Percentiles rank a stretch among this genome's conserved stretches.
These are phyloP conservation scores for Cylindroiulus punctatus DNA, from an alignment of 2,888 invertebrate genomes.

Conservation along the genomic window DNA sequence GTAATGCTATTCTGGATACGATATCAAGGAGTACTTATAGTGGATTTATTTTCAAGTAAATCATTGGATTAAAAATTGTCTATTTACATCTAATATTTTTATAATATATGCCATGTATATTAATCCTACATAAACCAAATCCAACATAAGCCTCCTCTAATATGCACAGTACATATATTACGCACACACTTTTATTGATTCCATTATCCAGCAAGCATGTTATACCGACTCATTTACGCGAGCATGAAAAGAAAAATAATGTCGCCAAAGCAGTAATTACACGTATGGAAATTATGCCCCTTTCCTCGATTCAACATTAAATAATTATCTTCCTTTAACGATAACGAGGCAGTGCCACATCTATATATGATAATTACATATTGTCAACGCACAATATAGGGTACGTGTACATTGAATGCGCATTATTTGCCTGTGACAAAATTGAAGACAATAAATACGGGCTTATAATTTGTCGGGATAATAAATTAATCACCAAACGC, in stretches of 20 bases:
- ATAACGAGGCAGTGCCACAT: not conserved
- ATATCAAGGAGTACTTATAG: no score
- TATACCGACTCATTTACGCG: not conserved
- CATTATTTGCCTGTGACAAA: not conserved
- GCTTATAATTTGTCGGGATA: not conserved
- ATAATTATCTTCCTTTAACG: not conserved
- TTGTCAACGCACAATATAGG: not conserved
- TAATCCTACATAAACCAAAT: no score
- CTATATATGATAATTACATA: not conserved
- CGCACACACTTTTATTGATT: no score
- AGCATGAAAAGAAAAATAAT: not conserved
- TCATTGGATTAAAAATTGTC: no score
- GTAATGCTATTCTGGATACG: constrained; percentile 41
- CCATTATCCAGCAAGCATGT: no score
- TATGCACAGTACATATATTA: no score
- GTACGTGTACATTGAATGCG: not conserved
- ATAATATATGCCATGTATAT: no score
- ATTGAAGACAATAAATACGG: not conserved
- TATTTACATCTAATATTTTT: no score
- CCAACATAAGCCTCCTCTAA: no score
- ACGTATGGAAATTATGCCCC: not conserved
- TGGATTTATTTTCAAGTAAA: no score
- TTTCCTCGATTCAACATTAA: not conserved
- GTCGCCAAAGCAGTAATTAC: not conserved
- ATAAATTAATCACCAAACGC: not conserved